phyloP scores from a whole-genome alignment of 2,113 vertebrate species.

The Phoenicopterus ruber region DNA sequence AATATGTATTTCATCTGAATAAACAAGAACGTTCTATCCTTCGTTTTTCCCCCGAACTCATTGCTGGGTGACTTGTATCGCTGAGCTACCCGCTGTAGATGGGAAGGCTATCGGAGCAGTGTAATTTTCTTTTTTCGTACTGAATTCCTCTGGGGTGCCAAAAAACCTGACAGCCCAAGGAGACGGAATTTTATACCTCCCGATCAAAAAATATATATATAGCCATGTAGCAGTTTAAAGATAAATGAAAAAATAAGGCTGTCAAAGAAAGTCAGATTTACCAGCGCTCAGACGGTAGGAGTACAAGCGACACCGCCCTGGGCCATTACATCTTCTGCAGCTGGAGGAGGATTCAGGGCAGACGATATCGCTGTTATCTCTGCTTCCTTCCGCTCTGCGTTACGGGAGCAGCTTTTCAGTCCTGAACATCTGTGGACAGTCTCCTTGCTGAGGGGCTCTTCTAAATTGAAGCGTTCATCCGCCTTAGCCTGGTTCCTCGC shows the following conservation, averaged over 20 bases:
- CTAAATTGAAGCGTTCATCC: neutral
- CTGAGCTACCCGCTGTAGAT: neutral
- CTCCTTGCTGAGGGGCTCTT: neutral
- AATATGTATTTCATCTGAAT: neutral
- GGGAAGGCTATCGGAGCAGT: neutral
- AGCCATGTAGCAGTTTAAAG: neutral
- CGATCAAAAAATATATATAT: accelerated
- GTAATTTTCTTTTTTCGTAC: neutral
- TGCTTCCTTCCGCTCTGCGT: neutral
- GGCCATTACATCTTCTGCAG: neutral
- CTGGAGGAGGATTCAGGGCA: neutral
- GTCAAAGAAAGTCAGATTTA: neutral
- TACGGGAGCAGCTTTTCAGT: neutral
- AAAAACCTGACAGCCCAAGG: neutral
- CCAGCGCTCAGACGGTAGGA: accelerated
- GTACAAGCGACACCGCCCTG: neutral
- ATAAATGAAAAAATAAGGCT: neutral
- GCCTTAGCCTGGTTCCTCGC: neutral
- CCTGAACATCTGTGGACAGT: neutral
- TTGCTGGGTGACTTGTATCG: neutral
- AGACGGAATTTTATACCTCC: neutral
- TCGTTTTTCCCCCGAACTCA: accelerated
- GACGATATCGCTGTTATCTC: accelerated
- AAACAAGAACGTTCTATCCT: neutral
- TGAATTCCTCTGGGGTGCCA: neutral